A percentile compares a stretch with the other conserved stretches of the same genome.
phyloP scores from a whole-genome alignment of 2,888 invertebrate species.

The Muschampia plurimacula region DNA sequence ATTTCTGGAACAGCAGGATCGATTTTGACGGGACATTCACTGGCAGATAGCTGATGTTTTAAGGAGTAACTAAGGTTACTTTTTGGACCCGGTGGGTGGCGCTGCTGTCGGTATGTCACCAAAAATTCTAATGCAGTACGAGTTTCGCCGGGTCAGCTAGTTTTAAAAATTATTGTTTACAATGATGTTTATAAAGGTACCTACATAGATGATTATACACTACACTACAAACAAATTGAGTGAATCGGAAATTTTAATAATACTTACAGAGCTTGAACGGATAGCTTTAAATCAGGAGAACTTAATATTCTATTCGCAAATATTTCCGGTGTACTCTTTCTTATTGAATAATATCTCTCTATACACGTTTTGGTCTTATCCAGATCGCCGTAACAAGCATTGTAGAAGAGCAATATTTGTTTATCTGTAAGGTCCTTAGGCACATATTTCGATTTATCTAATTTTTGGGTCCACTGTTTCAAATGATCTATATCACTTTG shows the following conservation, averaged over 20 bases:
- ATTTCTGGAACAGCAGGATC: too few relatives aligned
- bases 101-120: too few relatives aligned
- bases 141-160: too few relatives aligned
- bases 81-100: too few relatives aligned
- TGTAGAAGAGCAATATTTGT: slow-evolving; percentile 87
- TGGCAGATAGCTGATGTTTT: too few relatives aligned
- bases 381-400: slow-evolving; percentile 87
- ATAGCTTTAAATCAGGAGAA: slow-evolving; percentile 71
- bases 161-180: too few relatives aligned
- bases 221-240: neutral
- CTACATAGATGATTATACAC: too few relatives aligned
- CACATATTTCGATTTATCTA: slow-evolving; percentile 79
- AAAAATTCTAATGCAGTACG: too few relatives aligned
- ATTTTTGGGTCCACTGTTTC: slow-evolving; percentile 74
- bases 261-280: slow-evolving; percentile 85
- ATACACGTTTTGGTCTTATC: slow-evolving; percentile 87
- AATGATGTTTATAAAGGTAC: too few relatives aligned
- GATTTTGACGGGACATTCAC: too few relatives aligned
- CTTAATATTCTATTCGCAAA: slow-evolving; percentile 86
- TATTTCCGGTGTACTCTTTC: slow-evolving; percentile 87
- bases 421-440: slow-evolving; percentile 84
- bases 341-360: slow-evolving; percentile 85
- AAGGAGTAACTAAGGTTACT: too few relatives aligned
- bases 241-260: neutral
- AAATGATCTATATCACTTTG: slow-evolving; percentile 77